Conservation (phyloP, 2,113 vertebrate species). For the Austrofundulus limnaeus region DNA sequence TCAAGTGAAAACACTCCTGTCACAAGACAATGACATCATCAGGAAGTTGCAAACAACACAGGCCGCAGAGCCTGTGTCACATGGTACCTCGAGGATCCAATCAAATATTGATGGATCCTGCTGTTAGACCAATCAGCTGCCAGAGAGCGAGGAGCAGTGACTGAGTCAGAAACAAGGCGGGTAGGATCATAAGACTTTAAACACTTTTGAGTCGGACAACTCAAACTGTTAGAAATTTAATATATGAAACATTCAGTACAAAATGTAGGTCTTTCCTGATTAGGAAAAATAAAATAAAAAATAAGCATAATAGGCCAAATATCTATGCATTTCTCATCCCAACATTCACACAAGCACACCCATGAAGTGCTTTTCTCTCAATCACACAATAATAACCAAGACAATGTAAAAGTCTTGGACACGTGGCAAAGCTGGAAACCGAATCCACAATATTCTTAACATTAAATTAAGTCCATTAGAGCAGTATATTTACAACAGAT, state of each 20-base stretch:
- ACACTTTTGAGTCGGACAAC: neutral
- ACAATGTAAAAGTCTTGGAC: no score
- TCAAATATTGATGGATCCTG: constrained; percentile 40
- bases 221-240: no score
- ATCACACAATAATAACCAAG: no score
- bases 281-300: neutral
- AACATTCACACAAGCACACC: no score
- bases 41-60: constrained; percentile 64
- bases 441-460: neutral
- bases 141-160: constrained; percentile 14
- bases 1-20: constrained; percentile 39
- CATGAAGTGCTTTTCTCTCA: no score
- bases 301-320: no score
- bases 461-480: neutral
- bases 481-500: neutral
- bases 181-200: neutral
- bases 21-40: constrained; percentile 70
- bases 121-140: constrained; percentile 14
- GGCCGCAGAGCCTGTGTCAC: constrained; percentile 48
- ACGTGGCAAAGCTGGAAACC: no score
- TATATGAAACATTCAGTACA: no score
- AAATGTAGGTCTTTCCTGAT: neutral
- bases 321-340: no score
- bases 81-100: constrained; percentile 51
- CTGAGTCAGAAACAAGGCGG: neutral